phyloP scores from a whole-genome alignment of 2,888 invertebrate species.

The Prenolepis imparis region DNA sequence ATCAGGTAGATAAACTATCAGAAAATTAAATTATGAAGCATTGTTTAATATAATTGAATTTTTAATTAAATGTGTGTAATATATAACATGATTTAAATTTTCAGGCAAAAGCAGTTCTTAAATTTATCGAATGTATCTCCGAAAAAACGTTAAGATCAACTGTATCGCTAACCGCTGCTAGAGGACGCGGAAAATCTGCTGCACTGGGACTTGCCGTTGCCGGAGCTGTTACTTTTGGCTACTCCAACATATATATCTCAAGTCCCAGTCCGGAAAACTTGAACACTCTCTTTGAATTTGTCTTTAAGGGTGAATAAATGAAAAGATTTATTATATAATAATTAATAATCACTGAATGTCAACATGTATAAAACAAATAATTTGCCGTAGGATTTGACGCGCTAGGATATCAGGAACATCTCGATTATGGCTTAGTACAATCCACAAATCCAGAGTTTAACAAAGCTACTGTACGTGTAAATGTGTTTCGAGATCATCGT shows the following conservation, averaged over 20 bases:
- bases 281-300: conserved; percentile 98
- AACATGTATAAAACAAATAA: conserved; percentile 12
- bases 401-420: conserved; percentile 97
- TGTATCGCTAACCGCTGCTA: conserved; percentile 97
- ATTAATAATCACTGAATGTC: background rate
- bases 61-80: background rate
- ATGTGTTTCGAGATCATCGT: conserved; percentile 95
- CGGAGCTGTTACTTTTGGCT: conserved; percentile 93
- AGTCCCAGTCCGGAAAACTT: conserved; percentile 99
- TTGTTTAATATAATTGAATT: conserved; percentile 6
- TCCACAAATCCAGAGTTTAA: conserved; percentile 98
- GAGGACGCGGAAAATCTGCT: conserved; percentile 99
- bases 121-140: conserved; percentile 97
- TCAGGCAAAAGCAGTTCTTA: conserved; percentile 94
- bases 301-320: conserved; percentile 91
- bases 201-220: conserved; percentile 97
- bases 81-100: conserved; percentile 31
- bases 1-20: conserved; percentile 88
- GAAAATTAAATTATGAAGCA: background rate
- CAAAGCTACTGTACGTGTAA: conserved; percentile 97
- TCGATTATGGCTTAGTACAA: conserved; percentile 97
- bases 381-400: conserved; percentile 91
- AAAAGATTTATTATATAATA: background rate
- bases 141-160: conserved; percentile 96
- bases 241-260: conserved; percentile 98